Evolutionary conservation across 2,113 vertebrate genomes (phyloP).

Genomic region (Mustelus asterias): DNA sequence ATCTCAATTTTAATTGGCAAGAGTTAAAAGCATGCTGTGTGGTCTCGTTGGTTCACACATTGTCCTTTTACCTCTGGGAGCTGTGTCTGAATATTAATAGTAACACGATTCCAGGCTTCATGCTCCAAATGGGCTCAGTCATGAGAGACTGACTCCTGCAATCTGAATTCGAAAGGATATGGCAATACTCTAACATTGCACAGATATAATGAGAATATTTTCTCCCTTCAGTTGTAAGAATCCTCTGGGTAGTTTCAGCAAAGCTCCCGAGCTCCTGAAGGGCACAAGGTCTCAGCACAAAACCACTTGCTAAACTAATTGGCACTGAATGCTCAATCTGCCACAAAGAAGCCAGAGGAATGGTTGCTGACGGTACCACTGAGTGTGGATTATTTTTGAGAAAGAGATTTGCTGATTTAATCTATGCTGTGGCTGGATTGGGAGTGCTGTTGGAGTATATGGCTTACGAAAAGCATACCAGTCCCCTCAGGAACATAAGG

Average conservation of each 20-base stretch:
- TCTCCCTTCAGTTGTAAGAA: not conserved
- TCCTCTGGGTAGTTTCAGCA: not conserved
- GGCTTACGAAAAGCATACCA: not conserved
- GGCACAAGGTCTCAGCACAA: not conserved
- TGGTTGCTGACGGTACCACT: not conserved
- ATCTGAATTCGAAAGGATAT: not conserved
- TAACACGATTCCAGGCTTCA: not conserved
- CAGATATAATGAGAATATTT: not conserved
- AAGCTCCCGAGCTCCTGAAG: not conserved
- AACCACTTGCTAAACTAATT: not conserved
- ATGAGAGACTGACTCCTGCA: not conserved
- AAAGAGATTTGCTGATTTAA: not conserved
- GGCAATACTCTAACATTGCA: not conserved
- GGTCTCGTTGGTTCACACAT: not conserved
- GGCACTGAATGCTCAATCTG: not conserved
- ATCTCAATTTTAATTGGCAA: not conserved
- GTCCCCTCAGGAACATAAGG: not conserved
- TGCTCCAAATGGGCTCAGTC: not conserved
- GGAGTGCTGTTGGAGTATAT: not conserved
- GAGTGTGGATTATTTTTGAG: not conserved
- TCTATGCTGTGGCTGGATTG: not conserved
- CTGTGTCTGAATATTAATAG: not conserved
- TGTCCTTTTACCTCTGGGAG: not conserved
- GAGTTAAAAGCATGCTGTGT: not conserved
- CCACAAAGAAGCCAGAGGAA: too few species aligned